phyloP scores from a whole-genome alignment of 2,888 invertebrate genomes.

The Calameuta filiformis region DNA sequence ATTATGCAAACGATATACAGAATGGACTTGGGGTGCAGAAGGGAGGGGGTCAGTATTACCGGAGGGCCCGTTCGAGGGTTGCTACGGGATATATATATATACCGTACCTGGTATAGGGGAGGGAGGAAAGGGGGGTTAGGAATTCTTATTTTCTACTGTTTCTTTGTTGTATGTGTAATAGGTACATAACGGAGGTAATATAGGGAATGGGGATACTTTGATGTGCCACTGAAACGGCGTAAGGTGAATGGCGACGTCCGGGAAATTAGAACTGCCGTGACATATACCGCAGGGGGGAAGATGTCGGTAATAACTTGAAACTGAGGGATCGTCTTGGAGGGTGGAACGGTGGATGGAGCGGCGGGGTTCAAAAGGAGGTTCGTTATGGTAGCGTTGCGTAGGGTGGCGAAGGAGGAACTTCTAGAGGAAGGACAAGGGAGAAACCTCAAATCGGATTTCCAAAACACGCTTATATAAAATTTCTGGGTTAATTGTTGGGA shows the following conservation, averaged over 20 bases:
- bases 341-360: slow-evolving; percentile 6
- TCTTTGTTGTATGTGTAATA: not conserved
- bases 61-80: not conserved
- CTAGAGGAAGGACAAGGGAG: slow-evolving; percentile 11
- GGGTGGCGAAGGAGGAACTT: not conserved
- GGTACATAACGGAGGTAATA: not conserved
- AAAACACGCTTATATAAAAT: slow-evolving; percentile 40
- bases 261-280: not conserved
- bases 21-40: not conserved
- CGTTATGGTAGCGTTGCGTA: not conserved
- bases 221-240: not conserved
- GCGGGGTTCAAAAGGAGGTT: not conserved
- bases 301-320: not conserved
- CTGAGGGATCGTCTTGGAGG: slow-evolving; percentile 6
- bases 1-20: slow-evolving; percentile 5
- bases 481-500: slow-evolving; percentile 18
- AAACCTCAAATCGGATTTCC: slow-evolving; percentile 46
- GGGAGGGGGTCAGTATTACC: not conserved
- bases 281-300: not conserved
- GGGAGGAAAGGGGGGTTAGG: not conserved
- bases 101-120: not conserved
- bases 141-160: not conserved
- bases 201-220: not conserved
- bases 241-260: not conserved
- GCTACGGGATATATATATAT: not conserved